Evolutionary conservation across 1,140 invertebrate species (phyloP), one percentile per base, ranked within the genome.

Genomic region (Ectropis grisescens): DNA sequence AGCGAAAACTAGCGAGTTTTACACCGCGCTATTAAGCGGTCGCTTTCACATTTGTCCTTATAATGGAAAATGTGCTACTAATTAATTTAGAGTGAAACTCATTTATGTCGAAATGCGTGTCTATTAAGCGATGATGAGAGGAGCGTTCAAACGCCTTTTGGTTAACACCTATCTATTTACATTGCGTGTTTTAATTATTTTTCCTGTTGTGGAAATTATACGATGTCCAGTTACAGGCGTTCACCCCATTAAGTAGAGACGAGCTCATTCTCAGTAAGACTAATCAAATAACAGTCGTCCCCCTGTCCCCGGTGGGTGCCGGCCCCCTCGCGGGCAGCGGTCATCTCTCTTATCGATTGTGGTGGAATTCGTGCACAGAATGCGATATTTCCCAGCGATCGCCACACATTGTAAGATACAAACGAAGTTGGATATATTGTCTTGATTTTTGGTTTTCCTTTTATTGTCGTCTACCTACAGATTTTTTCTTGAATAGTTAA

Each of bases 281-380:
- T 80, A 80, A 81, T 81, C 75, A 81, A 81, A 81, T 81, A 81
- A 81, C 75, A 72, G 68, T 74, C 75, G 66, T 71, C 69, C 60
- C 49, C 33, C 56, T 48, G 49, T 68, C 74, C 69, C 60, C 49
- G 34, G 55, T 48, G 49, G 42, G 46, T 48, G 37, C 38, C 42
- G 37, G 29, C 45, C 56, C 55, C 55, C 68, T 61, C 68, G 75
- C 75, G 72, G 64, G 68, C 65, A 78, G 60, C 68, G 76, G 76
- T 81, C 76, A 81, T 81, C 76, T 81, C n/a, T n/a, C 72, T 80
- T 81, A 81, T 81, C 76, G 76, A 81, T 81, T 81, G 72, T 78
- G 76, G 75, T 74, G 68, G 75, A 78, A 81, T 81, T 81, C 76
- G 76, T 81, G 72, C 67, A 78, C 62, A 71, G 76, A 81, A 81